phyloP scores from a whole-genome alignment of 2,113 vertebrate species.

The human region DNA sequence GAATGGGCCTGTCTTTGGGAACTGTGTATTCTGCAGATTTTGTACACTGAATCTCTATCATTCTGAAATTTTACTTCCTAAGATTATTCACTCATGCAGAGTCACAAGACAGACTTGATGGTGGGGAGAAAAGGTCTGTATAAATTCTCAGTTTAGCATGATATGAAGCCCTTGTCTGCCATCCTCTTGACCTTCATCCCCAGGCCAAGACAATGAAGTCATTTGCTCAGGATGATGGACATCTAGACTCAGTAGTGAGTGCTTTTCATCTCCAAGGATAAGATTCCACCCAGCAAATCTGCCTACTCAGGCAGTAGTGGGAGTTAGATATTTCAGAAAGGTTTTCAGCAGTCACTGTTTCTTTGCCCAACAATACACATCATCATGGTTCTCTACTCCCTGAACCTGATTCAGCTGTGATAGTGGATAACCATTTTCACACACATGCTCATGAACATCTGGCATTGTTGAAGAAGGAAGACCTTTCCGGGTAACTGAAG shows the following conservation, averaged over 20 bases:
- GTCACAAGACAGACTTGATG: background rate
- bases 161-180: fast-evolving
- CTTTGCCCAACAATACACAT: background rate
- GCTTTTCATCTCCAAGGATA: too few relatives aligned
- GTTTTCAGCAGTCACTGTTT: background rate
- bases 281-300: background rate
- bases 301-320: background rate
- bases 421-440: background rate
- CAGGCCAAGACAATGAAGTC: background rate
- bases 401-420: fast-evolving
- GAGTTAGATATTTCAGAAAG: background rate
- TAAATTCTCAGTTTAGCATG: fast-evolving
- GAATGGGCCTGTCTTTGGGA: background rate
- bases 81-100: background rate
- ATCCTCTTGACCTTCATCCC: background rate
- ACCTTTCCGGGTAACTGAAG: background rate
- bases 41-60: background rate
- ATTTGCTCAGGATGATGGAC: background rate
- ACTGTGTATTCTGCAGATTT: background rate
- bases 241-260: background rate
- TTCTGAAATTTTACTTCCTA: background rate
- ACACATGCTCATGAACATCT: fast-evolving
- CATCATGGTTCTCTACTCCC: fast-evolving
- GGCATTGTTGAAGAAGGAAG: background rate
- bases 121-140: too few relatives aligned